Conservation (phyloP, 2,797 vertebrate species). For the Poeciliopsis presidionis region DNA sequence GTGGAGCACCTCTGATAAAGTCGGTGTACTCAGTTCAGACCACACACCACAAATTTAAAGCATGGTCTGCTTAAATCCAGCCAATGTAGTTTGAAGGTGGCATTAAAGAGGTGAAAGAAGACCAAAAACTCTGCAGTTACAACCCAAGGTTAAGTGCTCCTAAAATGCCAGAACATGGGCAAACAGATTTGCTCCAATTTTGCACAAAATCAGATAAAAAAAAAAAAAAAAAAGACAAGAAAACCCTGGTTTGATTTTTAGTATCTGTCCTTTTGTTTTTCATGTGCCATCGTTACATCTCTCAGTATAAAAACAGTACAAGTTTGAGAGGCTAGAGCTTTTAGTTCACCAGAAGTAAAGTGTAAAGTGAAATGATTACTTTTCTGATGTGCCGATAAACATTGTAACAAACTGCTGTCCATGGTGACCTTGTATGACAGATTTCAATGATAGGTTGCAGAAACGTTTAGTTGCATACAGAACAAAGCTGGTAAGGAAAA, state of each 20-base stretch:
- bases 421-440: neutral
- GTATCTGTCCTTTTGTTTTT: neutral
- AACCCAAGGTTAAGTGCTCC: constrained; percentile 32
- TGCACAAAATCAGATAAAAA: neutral
- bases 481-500: neutral
- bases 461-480: neutral
- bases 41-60: constrained; percentile 34
- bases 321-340: neutral
- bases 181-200: neutral
- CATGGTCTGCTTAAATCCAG: constrained; percentile 32
- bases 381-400: neutral
- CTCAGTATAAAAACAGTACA: neutral
- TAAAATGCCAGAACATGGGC: constrained; percentile 6
- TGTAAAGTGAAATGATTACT: neutral
- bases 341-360: neutral
- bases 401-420: neutral
- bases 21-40: constrained; percentile 28
- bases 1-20: constrained; percentile 26
- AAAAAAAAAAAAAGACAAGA: neutral
- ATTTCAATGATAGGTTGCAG: neutral
- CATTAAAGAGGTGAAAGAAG: constrained; percentile 28
- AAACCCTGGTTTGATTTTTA: neutral
- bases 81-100: constrained; percentile 8
- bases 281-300: neutral
- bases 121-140: constrained; percentile 19